These are phyloP conservation scores for Hermetia illucens DNA, from an alignment of 1,140 invertebrate genomes.

Conservation along the genomic window DNA sequence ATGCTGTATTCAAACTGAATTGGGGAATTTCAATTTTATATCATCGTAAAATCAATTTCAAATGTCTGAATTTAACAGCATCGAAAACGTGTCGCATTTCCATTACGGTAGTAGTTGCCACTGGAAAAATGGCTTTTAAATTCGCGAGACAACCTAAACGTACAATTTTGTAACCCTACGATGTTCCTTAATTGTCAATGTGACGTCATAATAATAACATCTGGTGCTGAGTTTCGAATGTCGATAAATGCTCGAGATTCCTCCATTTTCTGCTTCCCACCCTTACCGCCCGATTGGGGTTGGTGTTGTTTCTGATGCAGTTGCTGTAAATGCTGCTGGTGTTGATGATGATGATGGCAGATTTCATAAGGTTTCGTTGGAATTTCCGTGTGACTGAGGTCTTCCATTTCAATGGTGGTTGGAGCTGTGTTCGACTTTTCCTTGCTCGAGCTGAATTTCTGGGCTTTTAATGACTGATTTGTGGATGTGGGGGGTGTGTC, in stretches of 20 bases:
- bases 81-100: too few relatives aligned
- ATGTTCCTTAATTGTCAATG: slow-evolving; percentile 52
- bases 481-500: slow-evolving; percentile 10
- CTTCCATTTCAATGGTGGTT: slow-evolving; percentile 1
- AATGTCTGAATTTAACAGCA: too few relatives aligned
- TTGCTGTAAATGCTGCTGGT: slow-evolving; percentile 15
- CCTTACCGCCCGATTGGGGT: slow-evolving; percentile 10
- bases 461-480: background rate
- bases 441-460: background rate
- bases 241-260: slow-evolving; percentile 31
- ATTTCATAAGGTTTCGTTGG: slow-evolving; percentile 14
- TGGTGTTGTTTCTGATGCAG: slow-evolving; percentile 13
- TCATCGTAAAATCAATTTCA: too few relatives aligned
- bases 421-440: background rate
- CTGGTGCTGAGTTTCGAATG: slow-evolving; percentile 60
- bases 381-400: background rate
- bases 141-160: too few relatives aligned
- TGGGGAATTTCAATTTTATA: too few relatives aligned
- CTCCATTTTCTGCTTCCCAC: slow-evolving; percentile 11
- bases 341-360: slow-evolving; percentile 27
- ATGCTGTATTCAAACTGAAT: too few relatives aligned
- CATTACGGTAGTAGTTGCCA: too few relatives aligned
- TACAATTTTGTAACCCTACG: too few relatives aligned
- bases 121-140: too few relatives aligned
- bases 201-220: slow-evolving; percentile 61